phyloP scores from a whole-genome alignment of 2,888 invertebrate species.

The Diachrysia chrysitis region DNA sequence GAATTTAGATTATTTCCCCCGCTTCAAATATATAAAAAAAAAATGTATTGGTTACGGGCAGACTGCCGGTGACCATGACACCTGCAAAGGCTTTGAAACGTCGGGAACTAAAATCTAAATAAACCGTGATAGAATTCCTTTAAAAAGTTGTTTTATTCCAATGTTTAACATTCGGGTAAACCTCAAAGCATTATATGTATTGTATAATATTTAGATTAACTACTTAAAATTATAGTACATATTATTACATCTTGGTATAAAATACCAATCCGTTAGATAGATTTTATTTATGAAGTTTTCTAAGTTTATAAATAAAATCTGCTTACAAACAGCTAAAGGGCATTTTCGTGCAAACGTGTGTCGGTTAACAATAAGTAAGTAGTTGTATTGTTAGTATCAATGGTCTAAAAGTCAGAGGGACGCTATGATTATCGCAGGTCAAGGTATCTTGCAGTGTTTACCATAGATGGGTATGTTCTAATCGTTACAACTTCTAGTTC shows the following conservation, averaged over 20 bases:
- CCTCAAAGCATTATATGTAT: too few relatives aligned
- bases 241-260: too few relatives aligned
- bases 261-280: neutral
- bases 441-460: constrained; percentile 34
- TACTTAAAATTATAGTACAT: too few relatives aligned
- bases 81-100: too few relatives aligned
- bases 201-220: too few relatives aligned
- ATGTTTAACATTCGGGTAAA: too few relatives aligned
- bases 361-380: constrained; percentile 41
- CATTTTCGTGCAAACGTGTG: constrained; percentile 58
- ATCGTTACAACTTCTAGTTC: constrained; percentile 26
- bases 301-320: neutral
- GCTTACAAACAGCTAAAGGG: constrained; percentile 35
- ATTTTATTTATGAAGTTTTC: too few relatives aligned
- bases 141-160: too few relatives aligned
- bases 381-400: constrained; percentile 47
- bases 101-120: too few relatives aligned
- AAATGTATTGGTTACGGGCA: too few relatives aligned
- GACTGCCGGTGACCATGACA: too few relatives aligned
- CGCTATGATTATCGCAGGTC: constrained; percentile 52
- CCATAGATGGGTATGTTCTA: constrained; percentile 9
- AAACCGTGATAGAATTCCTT: too few relatives aligned
- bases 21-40: neutral
- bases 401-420: constrained; percentile 59
- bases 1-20: neutral